phyloP scores from a whole-genome alignment of 1,140 invertebrate genomes.

The Eciton burchellii region DNA sequence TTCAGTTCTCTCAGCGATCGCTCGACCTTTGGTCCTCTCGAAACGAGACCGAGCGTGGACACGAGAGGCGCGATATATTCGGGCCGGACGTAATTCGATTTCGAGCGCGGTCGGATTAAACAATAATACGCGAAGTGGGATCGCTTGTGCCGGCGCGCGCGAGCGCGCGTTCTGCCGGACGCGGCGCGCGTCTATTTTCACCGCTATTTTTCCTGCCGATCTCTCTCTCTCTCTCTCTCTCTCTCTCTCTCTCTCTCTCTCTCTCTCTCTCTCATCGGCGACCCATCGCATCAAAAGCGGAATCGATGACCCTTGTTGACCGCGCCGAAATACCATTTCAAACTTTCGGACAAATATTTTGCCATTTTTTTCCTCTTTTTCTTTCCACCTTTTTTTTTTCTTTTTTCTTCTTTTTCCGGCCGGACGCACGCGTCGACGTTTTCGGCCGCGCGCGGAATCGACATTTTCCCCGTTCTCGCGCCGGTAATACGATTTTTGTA shows the following conservation, averaged over 20 bases:
- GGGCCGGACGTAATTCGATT: constrained; percentile 57
- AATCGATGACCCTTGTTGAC: constrained; percentile 53
- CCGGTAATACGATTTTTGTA: constrained; percentile 48
- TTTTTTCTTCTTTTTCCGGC: too few relatives aligned
- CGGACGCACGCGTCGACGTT: constrained; percentile 10
- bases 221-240: too few relatives aligned
- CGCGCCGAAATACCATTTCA: constrained; percentile 37
- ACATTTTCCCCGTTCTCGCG: constrained; percentile 39
- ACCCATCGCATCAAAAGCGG: constrained; percentile 28
- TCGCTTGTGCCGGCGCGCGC: constrained; percentile 10
- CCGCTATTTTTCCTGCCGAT: constrained; percentile 32
- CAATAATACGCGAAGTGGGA: constrained; percentile 44
- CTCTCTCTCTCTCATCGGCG: constrained; percentile 38
- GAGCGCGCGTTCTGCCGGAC: constrained; percentile 3
- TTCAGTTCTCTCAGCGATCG: constrained; percentile 13
- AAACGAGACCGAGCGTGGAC: constrained; percentile 32
- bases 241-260: too few relatives aligned
- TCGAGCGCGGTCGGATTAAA: constrained; percentile 56
- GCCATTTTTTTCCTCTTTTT: constrained; percentile 50
- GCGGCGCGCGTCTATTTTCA: not conserved
- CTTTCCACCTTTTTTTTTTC: too few relatives aligned
- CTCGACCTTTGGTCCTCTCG: constrained; percentile 16
- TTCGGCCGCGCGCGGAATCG: constrained; percentile 33
- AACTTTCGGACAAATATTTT: constrained; percentile 57
- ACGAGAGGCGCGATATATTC: constrained; percentile 15